phyloP scores from a whole-genome alignment of 2,888 invertebrate species.

The Lithophane leautieri region DNA sequence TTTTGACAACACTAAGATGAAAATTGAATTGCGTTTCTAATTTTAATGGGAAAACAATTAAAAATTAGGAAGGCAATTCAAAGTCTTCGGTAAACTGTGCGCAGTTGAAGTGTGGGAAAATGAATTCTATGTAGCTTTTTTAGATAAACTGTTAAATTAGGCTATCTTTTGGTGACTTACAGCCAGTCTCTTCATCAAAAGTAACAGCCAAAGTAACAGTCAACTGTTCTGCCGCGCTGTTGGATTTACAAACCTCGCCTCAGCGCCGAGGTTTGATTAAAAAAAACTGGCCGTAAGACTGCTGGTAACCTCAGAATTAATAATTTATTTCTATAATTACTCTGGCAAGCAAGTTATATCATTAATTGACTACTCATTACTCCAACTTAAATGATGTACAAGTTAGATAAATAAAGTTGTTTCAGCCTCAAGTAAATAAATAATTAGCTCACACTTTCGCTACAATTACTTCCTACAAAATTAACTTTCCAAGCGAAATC shows the following conservation, averaged over 20 bases:
- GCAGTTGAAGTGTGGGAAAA: neutral
- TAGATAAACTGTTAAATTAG: neutral
- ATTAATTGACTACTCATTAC: conserved; percentile 15
- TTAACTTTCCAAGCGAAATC: conserved; percentile 57
- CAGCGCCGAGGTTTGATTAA: too few species aligned
- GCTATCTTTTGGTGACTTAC: neutral
- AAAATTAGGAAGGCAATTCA: too few species aligned
- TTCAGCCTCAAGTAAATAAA: conserved; percentile 14
- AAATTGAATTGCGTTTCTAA: too few species aligned
- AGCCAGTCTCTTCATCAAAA: too few species aligned
- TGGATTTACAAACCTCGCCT: too few species aligned
- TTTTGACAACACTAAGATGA: neutral
- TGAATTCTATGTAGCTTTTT: neutral
- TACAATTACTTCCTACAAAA: conserved; percentile 51
- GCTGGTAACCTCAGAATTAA: neutral
- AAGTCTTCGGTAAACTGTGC: neutral
- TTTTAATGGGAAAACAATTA: neutral
- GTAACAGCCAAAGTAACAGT: too few species aligned
- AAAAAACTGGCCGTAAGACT: too few species aligned
- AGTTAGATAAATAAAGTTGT: conserved; percentile 22
- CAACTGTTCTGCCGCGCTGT: too few species aligned
- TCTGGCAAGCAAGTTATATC: neutral
- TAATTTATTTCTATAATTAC: neutral
- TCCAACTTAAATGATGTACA: neutral
- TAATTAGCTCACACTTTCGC: conserved; percentile 50